Evolutionary conservation across 2,113 vertebrate genomes (phyloP).

Genomic region (Pholis gunnellus): DNA sequence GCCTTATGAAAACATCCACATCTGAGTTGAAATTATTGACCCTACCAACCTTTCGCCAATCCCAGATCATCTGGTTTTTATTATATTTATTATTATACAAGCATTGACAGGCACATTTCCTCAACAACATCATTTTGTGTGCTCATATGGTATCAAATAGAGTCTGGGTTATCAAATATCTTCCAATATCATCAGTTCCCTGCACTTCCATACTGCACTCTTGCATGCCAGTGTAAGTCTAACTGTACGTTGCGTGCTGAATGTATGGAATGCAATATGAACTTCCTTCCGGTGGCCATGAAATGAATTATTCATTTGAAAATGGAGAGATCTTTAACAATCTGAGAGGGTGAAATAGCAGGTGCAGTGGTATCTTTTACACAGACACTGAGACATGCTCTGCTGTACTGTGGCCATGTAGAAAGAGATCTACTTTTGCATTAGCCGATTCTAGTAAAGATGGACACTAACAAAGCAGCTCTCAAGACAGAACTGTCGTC

Average conservation of each 20-base stretch:
- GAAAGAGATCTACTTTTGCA: constrained; percentile 25
- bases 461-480: neutral
- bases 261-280: constrained; percentile 49
- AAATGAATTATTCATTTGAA: constrained; percentile 70
- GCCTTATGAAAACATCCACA: neutral
- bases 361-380: constrained; percentile 54
- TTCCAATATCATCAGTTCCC: constrained; percentile 19
- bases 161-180: constrained; percentile 11
- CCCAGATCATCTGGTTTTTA: neutral
- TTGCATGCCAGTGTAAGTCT: constrained; percentile 31
- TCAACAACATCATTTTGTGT: neutral
- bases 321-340: constrained; percentile 55
- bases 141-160: neutral
- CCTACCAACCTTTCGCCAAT: neutral
- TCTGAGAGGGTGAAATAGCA: constrained; percentile 51
- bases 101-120: neutral
- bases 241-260: constrained; percentile 29
- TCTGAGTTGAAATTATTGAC: neutral
- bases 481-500: neutral
- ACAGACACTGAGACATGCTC: constrained; percentile 29
- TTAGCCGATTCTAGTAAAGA: neutral
- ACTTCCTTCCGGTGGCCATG: constrained; percentile 33
- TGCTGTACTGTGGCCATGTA: neutral
- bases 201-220: neutral
- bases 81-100: neutral